Conservation (phyloP, 1,140 invertebrate genomes). For the Halesus radiatus region DNA sequence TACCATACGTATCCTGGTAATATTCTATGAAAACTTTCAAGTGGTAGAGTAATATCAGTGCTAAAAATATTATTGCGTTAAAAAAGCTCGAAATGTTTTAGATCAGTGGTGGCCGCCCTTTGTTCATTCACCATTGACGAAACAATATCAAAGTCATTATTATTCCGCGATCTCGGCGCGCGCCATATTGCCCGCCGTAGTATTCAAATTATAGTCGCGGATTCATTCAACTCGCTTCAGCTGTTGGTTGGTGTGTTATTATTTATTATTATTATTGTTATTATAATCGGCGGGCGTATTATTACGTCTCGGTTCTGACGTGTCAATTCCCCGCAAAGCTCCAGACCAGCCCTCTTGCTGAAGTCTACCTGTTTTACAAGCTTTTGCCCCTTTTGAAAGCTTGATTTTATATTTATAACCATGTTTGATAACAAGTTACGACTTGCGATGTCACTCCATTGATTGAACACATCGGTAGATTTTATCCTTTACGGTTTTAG, state of each 20-base stretch:
- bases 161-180: constrained; percentile 33
- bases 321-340: not conserved
- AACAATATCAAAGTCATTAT: constrained; percentile 47
- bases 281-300: constrained; percentile 15
- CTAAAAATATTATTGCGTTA: too few species aligned
- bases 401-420: too few species aligned
- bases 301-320: constrained; percentile 10
- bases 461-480: too few species aligned
- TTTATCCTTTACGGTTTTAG: too few species aligned
- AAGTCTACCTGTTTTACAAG: constrained; percentile 6
- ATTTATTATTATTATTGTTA: constrained; percentile 30
- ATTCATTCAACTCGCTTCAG: constrained; percentile 33
- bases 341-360: not conserved
- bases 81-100: constrained; percentile 1
- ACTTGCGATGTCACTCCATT: too few species aligned
- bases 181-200: constrained; percentile 13
- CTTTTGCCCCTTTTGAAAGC: not conserved
- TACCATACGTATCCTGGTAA: too few species aligned
- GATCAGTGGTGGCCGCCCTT: constrained; percentile 17
- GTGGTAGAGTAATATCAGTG: too few species aligned
- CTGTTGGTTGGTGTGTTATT: constrained; percentile 18
- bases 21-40: too few species aligned
- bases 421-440: too few species aligned
- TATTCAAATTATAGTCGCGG: constrained; percentile 34
- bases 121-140: constrained; percentile 28